Evolutionary conservation across 2,113 vertebrate genomes (phyloP), one percentile per base, ranked within the genome.

Genomic region (Calyptomena viridis): DNA sequence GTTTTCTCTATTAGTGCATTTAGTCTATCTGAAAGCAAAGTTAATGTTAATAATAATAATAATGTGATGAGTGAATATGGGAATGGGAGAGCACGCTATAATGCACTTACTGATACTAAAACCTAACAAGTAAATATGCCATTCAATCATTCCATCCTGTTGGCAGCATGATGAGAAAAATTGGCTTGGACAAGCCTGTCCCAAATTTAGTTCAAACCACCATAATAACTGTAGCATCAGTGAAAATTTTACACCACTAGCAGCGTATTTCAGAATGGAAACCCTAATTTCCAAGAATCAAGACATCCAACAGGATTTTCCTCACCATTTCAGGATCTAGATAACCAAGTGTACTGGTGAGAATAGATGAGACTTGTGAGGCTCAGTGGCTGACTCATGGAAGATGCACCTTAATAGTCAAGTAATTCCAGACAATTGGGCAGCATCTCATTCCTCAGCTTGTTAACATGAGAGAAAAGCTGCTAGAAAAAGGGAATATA

Each of bases 391-490:
- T 94, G 76, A 21, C 13, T 46, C 77, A 23, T 1, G 11, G 77
- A 87, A 42, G n/a, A 58, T 39, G 27, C 30, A 37, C 58, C 0
- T 0, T 63, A 77, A 69, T 22, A 85, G 11, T 33, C 16, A 22
- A 1, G 33, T 63, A 94, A 95, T 90, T 95, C 50, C 67, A 66
- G 78, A 52, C 28, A 87, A 74, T 94, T 91, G 77, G 83, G 35
- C 11, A 67, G 35, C 3, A 1, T 62, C 69, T 75, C 75, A 42
- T 72, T 84, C 53, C 25, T 46, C 62, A 64, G 31, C 63, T 94
- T 94, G 80, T 87, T 73, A 93, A 42, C 46, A 35, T 42, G 81
- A 94, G 93, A 91, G 39, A 90, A 91, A 87, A 93, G 46, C 71
- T 35, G 6, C 59, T 53, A 44, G 42, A 12, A 74, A 71, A 88